Conservation (phyloP, 2,888 invertebrate genomes). For the Argyra leucocephala region DNA sequence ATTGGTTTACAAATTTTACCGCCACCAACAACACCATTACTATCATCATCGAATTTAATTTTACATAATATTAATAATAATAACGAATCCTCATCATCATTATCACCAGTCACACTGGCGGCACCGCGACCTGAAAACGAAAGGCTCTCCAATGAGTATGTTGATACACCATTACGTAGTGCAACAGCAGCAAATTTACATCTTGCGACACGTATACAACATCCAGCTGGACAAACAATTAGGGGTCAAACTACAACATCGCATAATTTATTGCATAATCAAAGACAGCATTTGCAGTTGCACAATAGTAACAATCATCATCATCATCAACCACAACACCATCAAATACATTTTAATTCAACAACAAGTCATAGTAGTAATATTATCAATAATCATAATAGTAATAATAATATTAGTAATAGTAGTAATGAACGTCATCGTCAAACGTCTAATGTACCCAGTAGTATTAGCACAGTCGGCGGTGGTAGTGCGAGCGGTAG, state of each 20-base stretch:
- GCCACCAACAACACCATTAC: constrained; percentile 33
- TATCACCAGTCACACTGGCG: constrained; percentile 47
- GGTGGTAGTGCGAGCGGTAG: constrained; percentile 14
- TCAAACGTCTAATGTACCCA: constrained; percentile 22
- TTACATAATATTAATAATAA: constrained; percentile 24
- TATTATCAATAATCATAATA: constrained; percentile 24
- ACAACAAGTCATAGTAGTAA: constrained; percentile 25
- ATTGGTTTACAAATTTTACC: constrained; percentile 20
- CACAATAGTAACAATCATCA: constrained; percentile 26
- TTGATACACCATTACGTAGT: constrained; percentile 71
- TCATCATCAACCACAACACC: constrained; percentile 20
- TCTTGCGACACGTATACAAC: constrained; percentile 45
- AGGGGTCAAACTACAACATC: constrained; percentile 47
- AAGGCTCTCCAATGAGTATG: constrained; percentile 83
- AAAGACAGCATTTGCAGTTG: constrained; percentile 38
- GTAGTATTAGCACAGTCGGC: constrained; percentile 13
- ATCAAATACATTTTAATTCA: constrained; percentile 23
- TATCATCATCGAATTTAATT: constrained; percentile 31
- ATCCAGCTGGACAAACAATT: constrained; percentile 42
- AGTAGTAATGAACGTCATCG: constrained; percentile 29
- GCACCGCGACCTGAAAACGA: constrained; percentile 78
- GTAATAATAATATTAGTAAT: constrained; percentile 26
- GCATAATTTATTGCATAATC: constrained; percentile 48
- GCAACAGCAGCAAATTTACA: constrained; percentile 36
- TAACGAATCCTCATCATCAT: constrained; percentile 40